These are phyloP conservation scores for Sternotherus odoratus DNA, from an alignment of 2,797 vertebrate genomes.

Conservation along the genomic window DNA sequence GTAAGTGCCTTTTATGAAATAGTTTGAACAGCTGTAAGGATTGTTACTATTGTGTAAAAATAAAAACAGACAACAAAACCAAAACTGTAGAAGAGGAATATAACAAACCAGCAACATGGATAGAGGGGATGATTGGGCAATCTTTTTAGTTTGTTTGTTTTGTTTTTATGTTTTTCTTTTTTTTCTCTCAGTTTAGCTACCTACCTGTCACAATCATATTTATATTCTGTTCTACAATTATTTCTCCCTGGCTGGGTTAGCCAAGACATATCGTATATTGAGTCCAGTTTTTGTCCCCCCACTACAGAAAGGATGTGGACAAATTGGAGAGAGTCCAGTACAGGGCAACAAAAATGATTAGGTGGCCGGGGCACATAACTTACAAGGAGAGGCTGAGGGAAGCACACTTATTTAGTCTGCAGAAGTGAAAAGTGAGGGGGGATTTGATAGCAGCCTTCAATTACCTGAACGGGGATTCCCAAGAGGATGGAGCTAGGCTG, in stretches of 20 bases:
- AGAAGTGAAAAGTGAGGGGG: too few relatives aligned
- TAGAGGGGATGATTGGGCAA: slow-evolving; percentile 24
- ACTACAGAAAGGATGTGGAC: too few relatives aligned
- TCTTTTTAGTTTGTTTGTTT: not conserved
- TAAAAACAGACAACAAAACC: not conserved
- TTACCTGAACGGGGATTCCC: too few relatives aligned
- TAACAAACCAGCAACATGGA: not conserved
- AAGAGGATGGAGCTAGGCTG: too few relatives aligned
- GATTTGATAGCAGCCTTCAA: too few relatives aligned
- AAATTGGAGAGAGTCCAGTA: too few relatives aligned
- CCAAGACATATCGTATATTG: not conserved
- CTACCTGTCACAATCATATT: not conserved
- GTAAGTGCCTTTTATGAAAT: not conserved
- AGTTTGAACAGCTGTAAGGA: not conserved
- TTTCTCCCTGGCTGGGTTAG: not conserved
- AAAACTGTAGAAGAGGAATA: not conserved
- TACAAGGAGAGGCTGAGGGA: too few relatives aligned
- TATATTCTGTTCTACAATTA: not conserved
- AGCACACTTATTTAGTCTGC: too few relatives aligned
- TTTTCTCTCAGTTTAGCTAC: not conserved
- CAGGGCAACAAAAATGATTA: too few relatives aligned
- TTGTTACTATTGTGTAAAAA: not conserved
- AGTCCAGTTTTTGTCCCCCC: too few relatives aligned
- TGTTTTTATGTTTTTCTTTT: not conserved
- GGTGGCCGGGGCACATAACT: too few relatives aligned